A percentile compares a stretch with the other conserved stretches of the same genome.
Evolutionary conservation across 2,888 invertebrate genomes (phyloP).

Genomic region (Synergus japonicus): DNA sequence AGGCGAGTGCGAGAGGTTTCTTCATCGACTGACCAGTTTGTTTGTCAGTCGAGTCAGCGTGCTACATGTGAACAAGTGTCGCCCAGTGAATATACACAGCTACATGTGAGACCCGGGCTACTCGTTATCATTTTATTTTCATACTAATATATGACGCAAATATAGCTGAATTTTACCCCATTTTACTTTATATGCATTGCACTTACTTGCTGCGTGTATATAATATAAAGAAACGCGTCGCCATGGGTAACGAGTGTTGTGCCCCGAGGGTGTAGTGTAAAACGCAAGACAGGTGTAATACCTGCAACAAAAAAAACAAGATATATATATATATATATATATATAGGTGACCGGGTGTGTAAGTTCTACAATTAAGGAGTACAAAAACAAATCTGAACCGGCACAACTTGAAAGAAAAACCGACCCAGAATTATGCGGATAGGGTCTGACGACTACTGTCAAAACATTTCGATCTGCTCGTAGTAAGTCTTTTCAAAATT

Average conservation of each 20-base stretch:
- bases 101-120: constrained; percentile 8
- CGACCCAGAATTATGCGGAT: constrained; percentile 62
- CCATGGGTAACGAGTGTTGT: constrained; percentile 65
- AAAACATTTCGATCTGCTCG: constrained; percentile 60
- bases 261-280: constrained; percentile 62
- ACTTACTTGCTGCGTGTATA: not conserved
- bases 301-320: constrained; percentile 8
- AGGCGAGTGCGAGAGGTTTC: constrained; percentile 42
- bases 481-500: constrained; percentile 57
- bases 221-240: constrained; percentile 55
- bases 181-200: not conserved
- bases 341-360: constrained; percentile 31
- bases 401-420: constrained; percentile 1
- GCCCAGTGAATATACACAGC: constrained; percentile 20
- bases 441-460: constrained; percentile 60
- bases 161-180: not conserved
- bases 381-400: constrained; percentile 1
- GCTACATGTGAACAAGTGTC: constrained; percentile 15
- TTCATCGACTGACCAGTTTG: constrained; percentile 24
- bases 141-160: not conserved
- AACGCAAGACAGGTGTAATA: constrained; percentile 19
- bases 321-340: no score
- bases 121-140: not conserved
- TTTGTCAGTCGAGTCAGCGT: constrained; percentile 33
- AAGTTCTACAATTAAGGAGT: not conserved